Evolutionary conservation across 2,888 invertebrate species (phyloP).

Genomic region (Harmothoe impar): DNA sequence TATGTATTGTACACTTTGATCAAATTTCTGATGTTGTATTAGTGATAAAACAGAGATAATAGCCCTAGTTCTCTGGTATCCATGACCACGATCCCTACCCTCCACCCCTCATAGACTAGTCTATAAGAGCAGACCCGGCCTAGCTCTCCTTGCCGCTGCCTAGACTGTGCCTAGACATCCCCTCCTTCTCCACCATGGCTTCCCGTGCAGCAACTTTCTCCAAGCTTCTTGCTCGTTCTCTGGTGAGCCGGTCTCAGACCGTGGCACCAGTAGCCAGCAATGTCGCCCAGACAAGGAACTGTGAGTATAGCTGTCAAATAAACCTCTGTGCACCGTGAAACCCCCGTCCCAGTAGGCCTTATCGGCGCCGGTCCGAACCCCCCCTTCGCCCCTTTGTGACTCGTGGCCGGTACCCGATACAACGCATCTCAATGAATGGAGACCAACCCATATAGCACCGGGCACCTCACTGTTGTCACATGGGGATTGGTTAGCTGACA

Average conservation of each 20-base stretch:
- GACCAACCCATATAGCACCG: neutral
- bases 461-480: no score
- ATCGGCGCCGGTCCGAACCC: neutral
- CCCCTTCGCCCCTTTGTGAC: conserved; percentile 8
- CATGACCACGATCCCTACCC: neutral
- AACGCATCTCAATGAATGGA: conserved; percentile 22
- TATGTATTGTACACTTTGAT: no score
- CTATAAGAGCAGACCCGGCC: conserved; percentile 1
- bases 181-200: conserved; percentile 63
- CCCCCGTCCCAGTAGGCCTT: no score
- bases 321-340: neutral
- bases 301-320: conserved; percentile 74
- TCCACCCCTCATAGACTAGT: neutral
- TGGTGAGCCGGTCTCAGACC: conserved; percentile 74
- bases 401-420: neutral
- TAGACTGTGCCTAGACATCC: no score
- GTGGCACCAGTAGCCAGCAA: conserved; percentile 75
- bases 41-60: neutral
- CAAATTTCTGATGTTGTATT: neutral
- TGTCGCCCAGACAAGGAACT: conserved; percentile 76
- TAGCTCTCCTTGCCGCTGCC: neutral
- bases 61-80: neutral
- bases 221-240: conserved; percentile 75
- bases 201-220: conserved; percentile 70
- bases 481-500: no score